Base-by-base conservation (phyloP, 1,140 invertebrate genomes). In the Cyclina sinensis region DNA sequence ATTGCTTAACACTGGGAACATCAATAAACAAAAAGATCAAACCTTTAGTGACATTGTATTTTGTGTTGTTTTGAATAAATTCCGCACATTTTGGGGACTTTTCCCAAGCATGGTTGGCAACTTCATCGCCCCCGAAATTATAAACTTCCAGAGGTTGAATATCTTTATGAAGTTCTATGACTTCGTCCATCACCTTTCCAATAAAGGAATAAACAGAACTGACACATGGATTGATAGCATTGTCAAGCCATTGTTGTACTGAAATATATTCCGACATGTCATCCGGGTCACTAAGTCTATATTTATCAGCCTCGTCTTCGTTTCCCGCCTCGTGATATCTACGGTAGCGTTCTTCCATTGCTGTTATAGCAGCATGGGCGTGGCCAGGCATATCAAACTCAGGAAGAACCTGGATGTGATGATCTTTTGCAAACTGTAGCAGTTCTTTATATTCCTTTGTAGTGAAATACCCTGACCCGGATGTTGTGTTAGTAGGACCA, bases 321-420 rank as follows among this genome's bases (percentile, higher is more conserved):
- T 90, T 70, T 43, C 59, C 68, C 16, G 35, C 24, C 24, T 51
- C 54, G 27, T 68, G 48, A 16, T 48, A 48, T 57, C 74, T 84
- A 3, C 59, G 24, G 39, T 87, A 87, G 35, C 92, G 59, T 30
- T 78, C 82, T 82, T 89, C 84, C 92, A 93, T 93, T 12, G 90
- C 76, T 54, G 39, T 73, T 32, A 93, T 89, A 24, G 92, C 92
- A n/a, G 91, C 91, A 57, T 90, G 91, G 2, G 76, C 65, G 46
- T 94, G 93, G 21, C 92, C 92, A 37, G 93, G 93, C 83, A 91
- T 90, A 73, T 94, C 92, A 65, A 94, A 87, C 74, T 94, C 93
- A 2, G 93, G 93, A 32, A 93, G 87, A 16, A 92, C 89, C 59
- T 90, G 68, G 30, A 93, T 90, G 59, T 92, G 87, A 27, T 86